Conservation (phyloP, 2,888 invertebrate genomes). For the Ommatoiulus sabulosus region DNA sequence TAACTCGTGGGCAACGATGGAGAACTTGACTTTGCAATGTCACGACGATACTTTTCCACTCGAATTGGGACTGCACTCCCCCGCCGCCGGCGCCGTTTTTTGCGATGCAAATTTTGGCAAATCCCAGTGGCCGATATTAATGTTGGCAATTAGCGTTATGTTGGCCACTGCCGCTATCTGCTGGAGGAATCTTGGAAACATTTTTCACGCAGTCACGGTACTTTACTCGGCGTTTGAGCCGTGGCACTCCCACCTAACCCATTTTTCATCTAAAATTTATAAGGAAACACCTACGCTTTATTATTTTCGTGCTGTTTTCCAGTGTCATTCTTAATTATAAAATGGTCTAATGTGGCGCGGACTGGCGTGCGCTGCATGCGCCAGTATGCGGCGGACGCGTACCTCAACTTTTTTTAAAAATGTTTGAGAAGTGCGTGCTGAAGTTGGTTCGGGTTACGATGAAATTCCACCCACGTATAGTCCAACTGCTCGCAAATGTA, state of each 20-base stretch:
- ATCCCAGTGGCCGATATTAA: constrained; percentile 34
- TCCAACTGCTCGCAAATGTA: neutral
- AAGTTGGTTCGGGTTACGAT: neutral
- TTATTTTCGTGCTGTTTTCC: constrained; percentile 9
- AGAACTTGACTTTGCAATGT: constrained; percentile 18
- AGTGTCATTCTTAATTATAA: neutral
- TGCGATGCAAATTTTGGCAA: neutral
- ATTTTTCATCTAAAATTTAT: constrained; percentile 25
- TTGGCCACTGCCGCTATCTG: neutral
- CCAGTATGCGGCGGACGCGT: neutral
- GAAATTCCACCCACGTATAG: constrained; percentile 32
- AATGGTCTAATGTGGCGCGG: neutral
- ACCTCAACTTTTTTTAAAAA: constrained; percentile 8
- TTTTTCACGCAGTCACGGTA: constrained; percentile 37
- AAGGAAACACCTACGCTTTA: constrained; percentile 15
- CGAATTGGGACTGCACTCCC: neutral
- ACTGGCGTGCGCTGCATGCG: neutral
- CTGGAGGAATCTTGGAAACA: constrained; percentile 22
- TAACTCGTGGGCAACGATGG: neutral
- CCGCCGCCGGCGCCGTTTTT: neutral
- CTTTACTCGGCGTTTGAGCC: neutral
- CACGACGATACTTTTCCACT: neutral
- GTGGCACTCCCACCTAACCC: constrained; percentile 37
- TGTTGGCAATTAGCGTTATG: constrained; percentile 9
- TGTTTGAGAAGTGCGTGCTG: constrained; percentile 21